Evolutionary conservation across 2,113 vertebrate genomes (phyloP).

Genomic region (Panthera uncia): DNA sequence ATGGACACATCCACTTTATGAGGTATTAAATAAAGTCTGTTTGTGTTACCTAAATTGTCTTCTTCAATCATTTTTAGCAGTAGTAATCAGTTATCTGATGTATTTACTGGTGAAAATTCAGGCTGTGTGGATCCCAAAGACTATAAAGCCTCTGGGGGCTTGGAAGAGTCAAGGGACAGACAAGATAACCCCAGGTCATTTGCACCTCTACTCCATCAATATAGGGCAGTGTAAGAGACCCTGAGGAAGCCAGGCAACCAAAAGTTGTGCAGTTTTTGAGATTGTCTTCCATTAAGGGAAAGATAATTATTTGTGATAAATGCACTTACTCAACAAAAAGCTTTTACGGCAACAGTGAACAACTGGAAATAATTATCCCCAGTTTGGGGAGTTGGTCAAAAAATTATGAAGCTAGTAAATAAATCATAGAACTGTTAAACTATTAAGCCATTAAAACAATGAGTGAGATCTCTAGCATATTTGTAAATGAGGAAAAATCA

Average conservation of each 20-base stretch:
- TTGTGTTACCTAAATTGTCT: background rate
- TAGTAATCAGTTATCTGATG: background rate
- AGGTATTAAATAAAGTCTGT: background rate
- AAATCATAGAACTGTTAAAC: background rate
- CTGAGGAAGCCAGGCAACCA: background rate
- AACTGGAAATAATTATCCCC: constrained; percentile 9
- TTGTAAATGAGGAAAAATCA: background rate
- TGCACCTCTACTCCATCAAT: background rate
- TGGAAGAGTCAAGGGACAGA: background rate
- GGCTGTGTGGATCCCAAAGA: background rate
- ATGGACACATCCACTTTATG: background rate
- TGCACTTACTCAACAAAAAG: background rate
- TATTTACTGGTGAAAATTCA: constrained; percentile 5
- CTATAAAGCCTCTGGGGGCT: background rate
- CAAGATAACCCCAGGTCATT: background rate
- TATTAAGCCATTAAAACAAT: background rate
- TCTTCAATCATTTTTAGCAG: background rate
- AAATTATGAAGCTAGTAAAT: constrained; percentile 13
- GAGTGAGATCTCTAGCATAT: background rate
- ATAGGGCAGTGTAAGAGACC: background rate
- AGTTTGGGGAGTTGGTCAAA: background rate
- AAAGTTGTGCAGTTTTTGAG: background rate
- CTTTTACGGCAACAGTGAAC: background rate
- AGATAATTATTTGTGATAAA: background rate
- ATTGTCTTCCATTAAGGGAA: background rate